These are phyloP conservation scores for Mobula hypostoma DNA, from an alignment of 2,113 vertebrate species.

Conservation along the genomic window DNA sequence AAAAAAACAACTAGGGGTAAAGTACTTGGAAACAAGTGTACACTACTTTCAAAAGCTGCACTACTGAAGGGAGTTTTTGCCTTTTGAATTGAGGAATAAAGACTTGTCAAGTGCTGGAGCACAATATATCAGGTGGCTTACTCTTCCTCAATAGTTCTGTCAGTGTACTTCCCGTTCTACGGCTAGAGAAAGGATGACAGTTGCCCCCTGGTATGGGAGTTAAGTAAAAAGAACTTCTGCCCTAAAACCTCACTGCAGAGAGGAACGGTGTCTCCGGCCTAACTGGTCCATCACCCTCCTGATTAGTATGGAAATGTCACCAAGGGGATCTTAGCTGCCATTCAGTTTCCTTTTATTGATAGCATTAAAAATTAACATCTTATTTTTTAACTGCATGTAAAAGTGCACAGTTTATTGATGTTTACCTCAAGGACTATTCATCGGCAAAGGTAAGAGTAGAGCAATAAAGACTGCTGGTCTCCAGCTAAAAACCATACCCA, in stretches of 20 bases:
- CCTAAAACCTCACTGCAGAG: not conserved
- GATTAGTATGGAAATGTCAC: not conserved
- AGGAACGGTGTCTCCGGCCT: not conserved
- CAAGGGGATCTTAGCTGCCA: no score
- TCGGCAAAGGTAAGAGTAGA: no score
- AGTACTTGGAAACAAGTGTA: not conserved
- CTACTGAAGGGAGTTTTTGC: not conserved
- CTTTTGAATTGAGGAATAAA: not conserved
- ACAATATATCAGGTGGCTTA: not conserved
- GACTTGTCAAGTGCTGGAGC: not conserved
- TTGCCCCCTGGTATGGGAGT: not conserved
- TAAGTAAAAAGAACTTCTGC: not conserved
- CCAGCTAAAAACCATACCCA: no score
- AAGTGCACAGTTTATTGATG: no score
- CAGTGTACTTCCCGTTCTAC: not conserved
- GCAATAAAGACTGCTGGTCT: no score
- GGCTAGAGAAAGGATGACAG: not conserved
- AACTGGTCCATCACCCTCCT: not conserved
- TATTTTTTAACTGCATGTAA: no score
- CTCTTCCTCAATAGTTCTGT: not conserved
- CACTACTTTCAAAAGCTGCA: not conserved
- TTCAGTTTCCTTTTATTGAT: no score
- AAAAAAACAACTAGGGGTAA: no score
- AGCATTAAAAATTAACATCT: no score
- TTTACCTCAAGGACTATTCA: no score